Base-by-base conservation (phyloP, 1,140 invertebrate genomes). In the Ladona fulva region DNA sequence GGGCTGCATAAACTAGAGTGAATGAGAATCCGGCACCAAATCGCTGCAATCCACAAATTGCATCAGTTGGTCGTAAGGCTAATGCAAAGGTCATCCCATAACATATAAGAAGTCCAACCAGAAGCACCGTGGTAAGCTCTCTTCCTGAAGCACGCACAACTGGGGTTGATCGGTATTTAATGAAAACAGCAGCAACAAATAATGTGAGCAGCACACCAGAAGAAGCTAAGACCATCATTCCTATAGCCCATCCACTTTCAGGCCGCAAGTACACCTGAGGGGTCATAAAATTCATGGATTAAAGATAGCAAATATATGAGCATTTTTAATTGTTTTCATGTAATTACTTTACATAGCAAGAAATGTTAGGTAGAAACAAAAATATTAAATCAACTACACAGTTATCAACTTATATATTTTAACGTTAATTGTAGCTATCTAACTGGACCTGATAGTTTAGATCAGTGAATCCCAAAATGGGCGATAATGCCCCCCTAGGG, bases 11-110 rank as follows among this genome's bases (percentile, higher is more conserved):
- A 14, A 97, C 93, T 0, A 97, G 92, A 0, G 95, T 94, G 85
- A 97, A 97, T 82, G 94, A 95, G 82, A 97, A 92, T 6, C 95
- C 94, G 8, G 94, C 93, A 0, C 92, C 89, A 81, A 94, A 94
- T 92, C 93, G 89, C 83, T 94, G 93, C 76, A 94, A 85, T 19
- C 91, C 89, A 82, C 93, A 94, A 25, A 93, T 90, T 77, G 92
- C 83, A 83, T 94, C 89, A 10, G 89, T 92, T 0, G 93, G 93
- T 79, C 91, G 89, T 14, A 95, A 84, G 6, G 96, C 91, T 14
- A 97, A 87, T 0, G 92, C 89, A 83, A 95, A 96, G 6, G 95
- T 96, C 78, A 97, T 91, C 74, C 91, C 89, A 85, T 96, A 97
- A 86, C 95, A 97, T 84, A 96, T 89, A 74, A 97, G 88, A 80